Evolutionary conservation across 2,113 vertebrate species (phyloP), one percentile per base, ranked within the genome.

Genomic region (Gambusia holbrooki): DNA sequence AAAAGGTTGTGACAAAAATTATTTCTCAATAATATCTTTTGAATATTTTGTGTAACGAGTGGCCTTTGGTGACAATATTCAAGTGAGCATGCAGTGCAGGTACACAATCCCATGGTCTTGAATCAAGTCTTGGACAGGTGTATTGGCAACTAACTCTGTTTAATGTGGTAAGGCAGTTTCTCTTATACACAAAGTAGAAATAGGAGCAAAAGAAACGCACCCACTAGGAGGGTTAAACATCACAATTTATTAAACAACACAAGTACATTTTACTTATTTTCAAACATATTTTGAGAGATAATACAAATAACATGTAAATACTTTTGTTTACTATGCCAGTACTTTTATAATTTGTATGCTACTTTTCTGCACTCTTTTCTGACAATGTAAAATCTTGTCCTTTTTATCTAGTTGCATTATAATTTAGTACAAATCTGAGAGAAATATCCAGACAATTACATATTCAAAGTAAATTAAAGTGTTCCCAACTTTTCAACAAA

Each of bases 231-330:
- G 27, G 60, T 66, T 62, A 25, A 78, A 82, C 33, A 45, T 28
- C 30, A 80, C 29, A 0, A 76, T 90, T 87, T 85, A 90, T 88
- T 85, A 12, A 63, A 66, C 64, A 79, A 45, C 2, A 15, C 19
- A 73, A 22, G 66, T 54, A 28, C n/a, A 4, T 63, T 80, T 33
- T 1, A n/a, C 13, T 70, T 76, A n/a, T 14, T 61, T 67, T 6
- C 42, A 35, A 73, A 29, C 33, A 14, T 62, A 60, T 5, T 76
- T 68, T 66, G 45, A 9, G 48, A 35, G 8, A 17, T 62, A 22
- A 54, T 22, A 5, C 25, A 51, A 51, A 54, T 22, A 7, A 54
- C 17, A 51, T 51, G 48, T 54, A 25, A 54, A 19, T 54, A 22
- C 6, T 25, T 54, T 54, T 54, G 35, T 42, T 15, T 15, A 42